Evolutionary conservation across 1,140 invertebrate species (phyloP).

Genomic region (Drosophila tristis): DNA sequence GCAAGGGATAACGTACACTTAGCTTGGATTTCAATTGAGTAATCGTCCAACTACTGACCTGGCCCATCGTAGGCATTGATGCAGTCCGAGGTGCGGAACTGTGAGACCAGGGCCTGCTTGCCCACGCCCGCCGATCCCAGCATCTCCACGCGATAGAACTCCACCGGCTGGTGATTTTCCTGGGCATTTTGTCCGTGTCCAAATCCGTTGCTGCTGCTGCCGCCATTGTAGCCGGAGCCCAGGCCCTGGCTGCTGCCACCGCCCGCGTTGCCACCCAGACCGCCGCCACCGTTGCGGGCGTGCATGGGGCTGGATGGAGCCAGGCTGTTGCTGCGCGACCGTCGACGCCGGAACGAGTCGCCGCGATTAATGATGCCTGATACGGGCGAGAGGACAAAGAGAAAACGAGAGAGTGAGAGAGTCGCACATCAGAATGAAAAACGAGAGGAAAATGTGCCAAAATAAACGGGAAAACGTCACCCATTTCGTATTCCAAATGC

Average conservation of each 20-base stretch:
- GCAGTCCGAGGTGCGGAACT: constrained; percentile 97
- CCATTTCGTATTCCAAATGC: constrained; percentile 32
- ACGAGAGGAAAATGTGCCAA: constrained; percentile 16
- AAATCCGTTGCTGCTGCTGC: constrained; percentile 84
- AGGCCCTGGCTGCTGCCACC: constrained; percentile 81
- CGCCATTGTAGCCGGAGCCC: constrained; percentile 73
- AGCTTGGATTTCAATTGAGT: constrained; percentile 2
- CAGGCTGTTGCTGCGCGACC: constrained; percentile 91
- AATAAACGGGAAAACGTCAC: constrained; percentile 9
- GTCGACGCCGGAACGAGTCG: constrained; percentile 92
- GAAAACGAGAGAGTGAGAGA: not conserved
- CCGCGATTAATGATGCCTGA: constrained; percentile 94
- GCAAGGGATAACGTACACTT: constrained; percentile 33
- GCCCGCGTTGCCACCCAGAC: constrained; percentile 71
- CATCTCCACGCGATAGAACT: constrained; percentile 91
- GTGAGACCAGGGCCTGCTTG: constrained; percentile 94
- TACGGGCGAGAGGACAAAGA: not conserved
- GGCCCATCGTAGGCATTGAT: constrained; percentile 95
- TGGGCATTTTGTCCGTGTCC: constrained; percentile 55
- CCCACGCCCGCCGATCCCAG: constrained; percentile 94
- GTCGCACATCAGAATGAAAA: constrained; percentile 1
- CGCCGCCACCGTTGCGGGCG: constrained; percentile 72
- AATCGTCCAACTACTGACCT: constrained; percentile 85
- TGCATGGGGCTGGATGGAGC: constrained; percentile 85
- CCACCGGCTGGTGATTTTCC: constrained; percentile 82